Evolutionary conservation across 1,140 invertebrate genomes (phyloP), one percentile per base, ranked within the genome.

Genomic region (Calliphora vicina): DNA sequence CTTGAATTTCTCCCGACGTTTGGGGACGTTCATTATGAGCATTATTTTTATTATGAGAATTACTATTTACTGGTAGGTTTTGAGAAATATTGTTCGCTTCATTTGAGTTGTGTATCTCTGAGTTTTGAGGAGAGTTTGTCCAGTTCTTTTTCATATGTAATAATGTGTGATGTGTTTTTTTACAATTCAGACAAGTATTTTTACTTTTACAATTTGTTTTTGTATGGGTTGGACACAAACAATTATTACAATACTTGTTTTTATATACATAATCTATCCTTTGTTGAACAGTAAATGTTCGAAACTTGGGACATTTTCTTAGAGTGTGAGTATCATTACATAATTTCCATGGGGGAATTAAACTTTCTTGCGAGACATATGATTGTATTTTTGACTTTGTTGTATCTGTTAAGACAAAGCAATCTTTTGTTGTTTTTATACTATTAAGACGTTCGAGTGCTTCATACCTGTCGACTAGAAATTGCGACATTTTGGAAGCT

Each of bases 131-230:
- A 2, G 26, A 29, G n/a, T 20, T 20, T 10, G 9, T 4, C 15
- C 8, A 74, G 10, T 74, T 74, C 2, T 35, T n/a, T 35, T 35
- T 29, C 26, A 74, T 35, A 35, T 74, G 27, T 12, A 74, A 26
- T 35, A 74, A n/a, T 29, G 72, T 29, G 72, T 74, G 72, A 13
- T 74, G 72, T 35, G 26, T 27, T 35, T 74, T 74, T 26, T 74
- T 74, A n/a, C 72, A 74, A 17, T 27, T 29, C 8, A 29, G 17
- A n/a, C 72, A 74, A 74, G 72, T n/a, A 35, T 74, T 29, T 74
- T 74, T 74, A n/a, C 72, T 35, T 35, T 35, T 35, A 35, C 29
- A 35, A 35, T 35, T 35, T 8, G 29, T 35, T 35, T 35, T 72
- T 25, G 67, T 72, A 26, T 26, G 67, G 25, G 26, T 4, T 26